A percentile compares a stretch with the other conserved stretches of the same genome.
These are phyloP conservation scores for Aphelenchoides fujianensis DNA, from an alignment of 1,140 invertebrate species.

Conservation along the genomic window DNA sequence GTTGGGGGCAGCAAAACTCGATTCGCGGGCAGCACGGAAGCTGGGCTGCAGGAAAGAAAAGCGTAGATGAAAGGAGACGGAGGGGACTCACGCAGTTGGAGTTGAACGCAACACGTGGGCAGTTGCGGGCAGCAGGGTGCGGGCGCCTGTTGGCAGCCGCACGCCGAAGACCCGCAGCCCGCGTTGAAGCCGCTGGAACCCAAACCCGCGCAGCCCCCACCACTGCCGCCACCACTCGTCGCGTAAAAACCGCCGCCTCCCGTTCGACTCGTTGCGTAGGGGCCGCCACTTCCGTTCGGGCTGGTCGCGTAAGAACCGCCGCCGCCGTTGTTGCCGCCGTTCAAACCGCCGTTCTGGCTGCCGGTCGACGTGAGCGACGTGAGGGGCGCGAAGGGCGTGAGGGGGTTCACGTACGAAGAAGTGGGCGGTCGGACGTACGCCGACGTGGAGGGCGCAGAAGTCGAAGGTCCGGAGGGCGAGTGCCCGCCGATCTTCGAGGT, in stretches of 20 bases:
- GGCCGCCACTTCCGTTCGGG: too few relatives aligned
- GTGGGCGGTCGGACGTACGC: neutral
- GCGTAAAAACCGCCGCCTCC: too few relatives aligned
- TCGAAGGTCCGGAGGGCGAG: neutral
- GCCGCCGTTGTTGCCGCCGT: too few relatives aligned
- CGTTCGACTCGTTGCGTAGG: too few relatives aligned
- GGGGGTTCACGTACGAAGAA: neutral
- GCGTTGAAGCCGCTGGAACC: too few relatives aligned
- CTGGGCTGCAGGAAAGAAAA: constrained; percentile 18
- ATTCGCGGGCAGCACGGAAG: constrained; percentile 33
- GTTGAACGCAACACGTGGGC: constrained; percentile 1
- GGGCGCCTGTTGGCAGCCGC: neutral
- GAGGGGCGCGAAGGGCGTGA: neutral
- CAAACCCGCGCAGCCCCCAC: neutral
- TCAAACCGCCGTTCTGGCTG: neutral
- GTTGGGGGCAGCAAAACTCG: constrained; percentile 31
- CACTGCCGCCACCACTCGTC: neutral
- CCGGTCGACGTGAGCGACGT: neutral
- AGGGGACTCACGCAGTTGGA: neutral
- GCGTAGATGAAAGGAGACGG: too few relatives aligned
- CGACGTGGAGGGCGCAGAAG: neutral
- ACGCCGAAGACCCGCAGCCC: too few relatives aligned
- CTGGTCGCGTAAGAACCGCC: too few relatives aligned
- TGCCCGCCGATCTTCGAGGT: neutral
- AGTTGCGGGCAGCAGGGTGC: neutral